Evolutionary conservation across 2,797 vertebrate genomes (phyloP).

Genomic region (Microctenopoma stevenorrisi): DNA sequence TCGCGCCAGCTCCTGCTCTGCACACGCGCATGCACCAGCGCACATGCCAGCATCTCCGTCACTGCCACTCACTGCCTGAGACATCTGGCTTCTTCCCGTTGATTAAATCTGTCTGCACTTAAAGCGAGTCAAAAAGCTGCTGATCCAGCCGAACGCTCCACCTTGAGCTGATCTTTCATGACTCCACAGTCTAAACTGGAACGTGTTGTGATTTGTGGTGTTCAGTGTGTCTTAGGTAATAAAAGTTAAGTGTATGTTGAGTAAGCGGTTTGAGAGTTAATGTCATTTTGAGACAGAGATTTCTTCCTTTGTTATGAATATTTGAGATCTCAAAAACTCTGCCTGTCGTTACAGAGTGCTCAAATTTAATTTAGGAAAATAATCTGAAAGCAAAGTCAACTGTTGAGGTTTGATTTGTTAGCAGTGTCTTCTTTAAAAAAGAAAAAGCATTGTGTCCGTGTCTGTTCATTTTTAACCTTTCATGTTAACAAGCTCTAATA

Average conservation of each 20-base stretch:
- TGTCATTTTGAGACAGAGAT: no score
- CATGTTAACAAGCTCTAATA: constrained; percentile 39
- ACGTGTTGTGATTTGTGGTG: constrained; percentile 39
- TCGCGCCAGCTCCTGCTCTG: neutral
- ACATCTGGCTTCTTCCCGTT: constrained; percentile 36
- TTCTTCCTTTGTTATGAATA: no score
- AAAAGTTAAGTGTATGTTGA: neutral
- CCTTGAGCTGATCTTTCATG: constrained; percentile 71
- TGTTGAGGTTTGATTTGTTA: constrained; percentile 1
- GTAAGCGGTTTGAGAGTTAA: neutral
- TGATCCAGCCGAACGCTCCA: constrained; percentile 63
- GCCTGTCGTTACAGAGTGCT: constrained; percentile 1
- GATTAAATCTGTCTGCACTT: constrained; percentile 73
- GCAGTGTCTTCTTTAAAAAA: constrained; percentile 11
- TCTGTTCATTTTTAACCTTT: constrained; percentile 24
- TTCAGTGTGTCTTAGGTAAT: constrained; percentile 6
- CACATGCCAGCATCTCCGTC: constrained; percentile 26
- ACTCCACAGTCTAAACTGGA: constrained; percentile 38
- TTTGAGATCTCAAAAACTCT: neutral
- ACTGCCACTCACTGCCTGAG: constrained; percentile 29
- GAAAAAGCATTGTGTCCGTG: neutral
- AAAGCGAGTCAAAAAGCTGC: constrained; percentile 71
- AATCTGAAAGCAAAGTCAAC: neutral
- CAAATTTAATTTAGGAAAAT: neutral
- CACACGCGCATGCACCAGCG: neutral